Evolutionary conservation across 2,888 invertebrate species (phyloP), one percentile per base, ranked within the genome.

Genomic region (Scaptomyza polygonia): DNA sequence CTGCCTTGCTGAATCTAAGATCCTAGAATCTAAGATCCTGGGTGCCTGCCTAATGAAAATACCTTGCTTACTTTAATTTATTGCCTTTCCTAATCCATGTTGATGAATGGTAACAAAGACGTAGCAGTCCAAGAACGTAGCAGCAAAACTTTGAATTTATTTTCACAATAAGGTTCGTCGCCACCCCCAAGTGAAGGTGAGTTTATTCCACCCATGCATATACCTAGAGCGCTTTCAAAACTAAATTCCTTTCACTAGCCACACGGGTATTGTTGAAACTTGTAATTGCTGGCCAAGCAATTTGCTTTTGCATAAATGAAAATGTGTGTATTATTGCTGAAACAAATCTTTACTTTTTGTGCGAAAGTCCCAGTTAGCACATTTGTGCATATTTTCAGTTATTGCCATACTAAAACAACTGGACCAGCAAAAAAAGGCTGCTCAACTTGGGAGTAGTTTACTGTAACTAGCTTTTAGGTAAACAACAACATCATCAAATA

Each of bases 41-140:
- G 44, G 18, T 62, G 43, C 21, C 45, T 39, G 39, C 16, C 36
- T 49, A 62, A 58, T 61, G 32, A 14, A 61, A 61, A 47, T 48
- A 18, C 30, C 42, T 34, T 42, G 62, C 86, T 65, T 75, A 66
- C 59, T 59, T 71, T 73, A 80, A 86, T 83, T 82, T 86, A 82
- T 86, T 80, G 83, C 78, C 54, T 58, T 64, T 70, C 67, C 59
- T 85, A 85, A 82, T 85, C 81, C 77, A 65, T 59, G 71, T 80
- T 83, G 86, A 80, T 83, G 80, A 86, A 83, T 83, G 77, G 80
- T 69, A 44, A 27, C 54, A 48, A n/a, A 36, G 47, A 25, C 55
- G 36, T 12, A 16, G 25, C 25, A 25, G 25, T 5, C 25, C 25
- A 25, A 25, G 1, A 5, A 25, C 25, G 25, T 25, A 25, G 5